Evolutionary conservation across 2,888 invertebrate species (phyloP).

Genomic region (Andrena praecox): DNA sequence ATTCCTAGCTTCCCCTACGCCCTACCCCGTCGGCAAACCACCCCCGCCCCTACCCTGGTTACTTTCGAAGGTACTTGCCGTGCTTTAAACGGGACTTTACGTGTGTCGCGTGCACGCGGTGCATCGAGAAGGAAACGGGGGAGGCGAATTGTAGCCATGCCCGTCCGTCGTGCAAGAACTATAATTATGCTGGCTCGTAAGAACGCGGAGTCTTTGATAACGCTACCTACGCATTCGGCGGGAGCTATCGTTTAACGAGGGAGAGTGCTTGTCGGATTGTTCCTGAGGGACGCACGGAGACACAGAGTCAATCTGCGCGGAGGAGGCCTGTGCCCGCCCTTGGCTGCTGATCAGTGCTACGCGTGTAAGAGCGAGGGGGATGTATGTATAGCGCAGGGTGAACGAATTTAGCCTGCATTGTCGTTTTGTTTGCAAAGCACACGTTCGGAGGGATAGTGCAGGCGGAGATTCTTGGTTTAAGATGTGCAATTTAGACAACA

Average conservation of each 20-base stretch:
- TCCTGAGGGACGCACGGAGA: not conserved
- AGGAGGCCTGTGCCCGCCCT: not conserved
- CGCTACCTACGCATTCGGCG: conserved; percentile 32
- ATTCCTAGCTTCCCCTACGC: conserved; percentile 62
- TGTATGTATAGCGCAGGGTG: not conserved
- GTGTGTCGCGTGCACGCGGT: conserved; percentile 41
- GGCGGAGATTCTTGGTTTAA: not conserved
- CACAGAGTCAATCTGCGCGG: conserved; percentile 11
- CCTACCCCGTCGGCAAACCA: not conserved
- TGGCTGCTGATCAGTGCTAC: not conserved
- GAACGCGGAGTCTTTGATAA: conserved; percentile 65
- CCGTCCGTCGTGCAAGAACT: conserved; percentile 55
- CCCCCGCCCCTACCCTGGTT: conserved; percentile 2
- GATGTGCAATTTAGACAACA: not conserved
- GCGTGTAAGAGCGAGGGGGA: not conserved
- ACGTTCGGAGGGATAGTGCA: not conserved
- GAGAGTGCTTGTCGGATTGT: conserved; percentile 60
- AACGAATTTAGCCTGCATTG: not conserved
- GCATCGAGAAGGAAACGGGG: conserved; percentile 71
- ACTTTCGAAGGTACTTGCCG: conserved; percentile 68
- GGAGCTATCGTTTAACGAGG: conserved; percentile 53
- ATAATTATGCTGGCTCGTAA: conserved; percentile 65
- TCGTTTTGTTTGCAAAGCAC: not conserved
- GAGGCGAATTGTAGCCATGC: conserved; percentile 70
- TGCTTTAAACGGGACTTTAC: conserved; percentile 61